phyloP scores from a whole-genome alignment of 1,140 invertebrate species.

The Ctenoplectra terminalis region DNA sequence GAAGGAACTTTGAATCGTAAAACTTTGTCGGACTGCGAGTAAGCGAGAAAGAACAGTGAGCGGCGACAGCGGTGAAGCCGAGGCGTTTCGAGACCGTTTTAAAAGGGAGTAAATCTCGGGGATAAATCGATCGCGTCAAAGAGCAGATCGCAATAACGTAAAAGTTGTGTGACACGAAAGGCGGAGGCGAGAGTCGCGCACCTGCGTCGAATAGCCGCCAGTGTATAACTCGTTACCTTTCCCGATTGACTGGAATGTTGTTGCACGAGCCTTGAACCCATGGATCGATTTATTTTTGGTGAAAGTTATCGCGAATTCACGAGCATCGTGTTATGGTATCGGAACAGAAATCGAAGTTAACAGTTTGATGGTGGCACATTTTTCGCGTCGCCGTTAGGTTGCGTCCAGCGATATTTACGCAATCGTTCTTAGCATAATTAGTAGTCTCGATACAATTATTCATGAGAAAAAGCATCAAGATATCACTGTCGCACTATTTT shows the following conservation, averaged over 20 bases:
- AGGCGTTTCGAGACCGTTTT: conserved; percentile 21
- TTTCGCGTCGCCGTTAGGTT: too few relatives aligned
- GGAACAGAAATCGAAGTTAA: too few relatives aligned
- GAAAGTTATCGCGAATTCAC: too few relatives aligned
- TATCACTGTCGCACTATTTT: too few relatives aligned
- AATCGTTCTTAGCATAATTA: too few relatives aligned
- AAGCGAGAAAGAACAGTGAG: background rate
- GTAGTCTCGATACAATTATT: too few relatives aligned
- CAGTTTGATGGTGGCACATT: too few relatives aligned
- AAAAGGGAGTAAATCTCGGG: conserved; percentile 39
- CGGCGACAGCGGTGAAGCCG: background rate
- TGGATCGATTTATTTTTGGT: conserved; percentile 9
- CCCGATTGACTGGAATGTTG: background rate
- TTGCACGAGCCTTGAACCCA: background rate
- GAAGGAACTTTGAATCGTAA: conserved; percentile 2
- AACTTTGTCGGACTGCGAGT: background rate
- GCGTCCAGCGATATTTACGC: too few relatives aligned
- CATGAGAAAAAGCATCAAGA: too few relatives aligned
- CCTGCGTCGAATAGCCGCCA: background rate
- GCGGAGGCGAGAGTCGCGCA: background rate
- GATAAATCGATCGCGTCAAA: conserved; percentile 43
- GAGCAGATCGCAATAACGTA: conserved; percentile 32
- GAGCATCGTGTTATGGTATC: too few relatives aligned
- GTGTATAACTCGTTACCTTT: background rate
- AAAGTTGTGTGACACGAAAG: conserved; percentile 22